Evolutionary conservation across 2,888 invertebrate species (phyloP), one percentile per base, ranked within the genome.

Genomic region (Petrophora chlorosata): DNA sequence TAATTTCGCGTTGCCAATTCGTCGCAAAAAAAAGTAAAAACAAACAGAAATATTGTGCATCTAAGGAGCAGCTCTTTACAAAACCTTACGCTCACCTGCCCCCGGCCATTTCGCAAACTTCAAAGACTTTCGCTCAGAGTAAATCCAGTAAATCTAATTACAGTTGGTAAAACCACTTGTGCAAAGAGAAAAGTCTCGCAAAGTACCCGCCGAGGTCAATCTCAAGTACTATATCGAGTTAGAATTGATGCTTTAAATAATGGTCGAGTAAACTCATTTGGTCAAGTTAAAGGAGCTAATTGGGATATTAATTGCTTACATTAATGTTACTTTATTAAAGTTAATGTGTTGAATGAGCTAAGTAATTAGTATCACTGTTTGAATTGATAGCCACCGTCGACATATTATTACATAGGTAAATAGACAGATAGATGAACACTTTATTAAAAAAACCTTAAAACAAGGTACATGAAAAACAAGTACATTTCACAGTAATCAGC

Each of bases 121-220:
- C 67, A 61, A 63, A 73, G 66, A 62, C 66, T 66, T 55, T 53
- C 48, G 54, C 48, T 62, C 56, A 52, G 65, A 66, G 72, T 72
- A 65, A 57, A 73, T 69, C 63, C 59, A 32, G 56, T 43, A 56
- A 70, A 76, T 70, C 64, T 73, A 72, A 76, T 77, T 75, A 76
- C 66, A 62, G 70, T 66, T 56, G 53, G 45, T 39, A 47, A 58
- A 55, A 54, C 57, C 52, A 43, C 43, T 43, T 40, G 43, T 39
- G 34, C 29, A 39, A 30, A 50, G 43, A 44, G 43, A 50, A 49
- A 49, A 50, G 43, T 43, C 49, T 50, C 17, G 22, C 26, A 32
- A 35, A 49, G 42, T 29, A 44, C 12, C 40, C 26, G 5, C 28
- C 26, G 42, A 50, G 43, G 49, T 44, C 49, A 30, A 30, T 32